phyloP scores from a whole-genome alignment of 23 tunicate genomes.

The Styela clava region DNA sequence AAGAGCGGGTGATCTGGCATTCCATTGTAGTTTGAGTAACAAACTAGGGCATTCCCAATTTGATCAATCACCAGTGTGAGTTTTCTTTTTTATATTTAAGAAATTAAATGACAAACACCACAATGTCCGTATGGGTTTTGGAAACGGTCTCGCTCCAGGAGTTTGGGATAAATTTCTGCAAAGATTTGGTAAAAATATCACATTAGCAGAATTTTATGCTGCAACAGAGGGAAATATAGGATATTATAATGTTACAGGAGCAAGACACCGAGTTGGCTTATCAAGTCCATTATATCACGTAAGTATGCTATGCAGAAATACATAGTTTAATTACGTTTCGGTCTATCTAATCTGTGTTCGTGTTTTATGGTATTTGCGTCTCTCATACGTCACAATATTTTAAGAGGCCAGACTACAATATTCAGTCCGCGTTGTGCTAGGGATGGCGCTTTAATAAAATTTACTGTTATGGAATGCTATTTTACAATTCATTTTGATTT shows the following conservation, averaged over 20 bases:
- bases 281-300: not conserved
- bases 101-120: constrained; percentile 26
- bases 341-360: not conserved
- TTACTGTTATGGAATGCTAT: too few species aligned
- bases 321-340: not conserved
- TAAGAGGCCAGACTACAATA: too few species aligned
- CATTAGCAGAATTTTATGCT: constrained; percentile 11
- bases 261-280: not conserved
- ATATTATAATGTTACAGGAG: not conserved
- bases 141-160: constrained; percentile 14
- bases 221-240: constrained; percentile 12
- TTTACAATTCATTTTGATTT: too few species aligned
- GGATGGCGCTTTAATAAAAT: too few species aligned
- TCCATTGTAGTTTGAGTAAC: too few species aligned
- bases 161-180: constrained; percentile 9
- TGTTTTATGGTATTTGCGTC: not conserved
- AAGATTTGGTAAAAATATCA: constrained; percentile 18
- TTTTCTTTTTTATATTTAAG: not conserved
- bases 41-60: too few species aligned
- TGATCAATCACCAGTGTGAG: too few species aligned
- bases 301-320: not conserved
- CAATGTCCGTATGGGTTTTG: constrained; percentile 24
- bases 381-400: not conserved
- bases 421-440: too few species aligned
- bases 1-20: too few species aligned